Base-by-base conservation (phyloP, 2,113 vertebrate species). In the Ursus arctos region DNA sequence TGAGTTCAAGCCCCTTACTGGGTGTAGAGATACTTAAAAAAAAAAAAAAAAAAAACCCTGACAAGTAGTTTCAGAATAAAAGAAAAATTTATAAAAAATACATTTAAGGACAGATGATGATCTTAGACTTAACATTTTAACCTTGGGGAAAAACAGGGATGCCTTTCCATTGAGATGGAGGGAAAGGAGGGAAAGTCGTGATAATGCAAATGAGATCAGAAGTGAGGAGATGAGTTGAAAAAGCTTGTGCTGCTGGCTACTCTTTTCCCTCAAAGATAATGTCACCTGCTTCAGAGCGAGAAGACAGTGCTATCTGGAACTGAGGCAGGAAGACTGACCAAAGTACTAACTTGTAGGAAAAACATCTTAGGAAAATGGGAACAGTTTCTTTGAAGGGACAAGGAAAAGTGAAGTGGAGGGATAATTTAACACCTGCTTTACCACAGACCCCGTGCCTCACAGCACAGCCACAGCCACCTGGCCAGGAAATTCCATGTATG, bases 41-140 rank as follows among this genome's bases (percentile, higher is more conserved):
- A 77, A n/a, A 67, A 67, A 3, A 77, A 43, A 77, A 43, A 94
- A n/a, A 81, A 36, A 36, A 77, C 36, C 36, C 36, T 36, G 16
- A 92, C 76, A 13, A 81, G 36, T 33, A 82, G 2, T 88, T 85
- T 67, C 31, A 87, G 71, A 96, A 88, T 49, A 3, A 90, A 95
- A 51, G n/a, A 89, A 69, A 96, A 76, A 28, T 13, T 31, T 88
- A 84, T 65, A 33, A 94, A 31, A 0, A 74, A 24, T 7, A 47
- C 36, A 61, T 71, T 40, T 82, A 36, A 79, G 11, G 6, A 51
- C 12, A 36, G 65, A 28, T 43, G n/a, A 55, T 57, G 16, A 93
- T 57, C 65, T 47, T 59, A 81, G 22, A 8, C 28, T 85, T 80
- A n/a, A n/a, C 8, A 81, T 67, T 53, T 93, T 49, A 49, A 89